These are phyloP conservation scores for Melanargia galathea DNA, from an alignment of 2,888 invertebrate genomes.

Conservation along the genomic window DNA sequence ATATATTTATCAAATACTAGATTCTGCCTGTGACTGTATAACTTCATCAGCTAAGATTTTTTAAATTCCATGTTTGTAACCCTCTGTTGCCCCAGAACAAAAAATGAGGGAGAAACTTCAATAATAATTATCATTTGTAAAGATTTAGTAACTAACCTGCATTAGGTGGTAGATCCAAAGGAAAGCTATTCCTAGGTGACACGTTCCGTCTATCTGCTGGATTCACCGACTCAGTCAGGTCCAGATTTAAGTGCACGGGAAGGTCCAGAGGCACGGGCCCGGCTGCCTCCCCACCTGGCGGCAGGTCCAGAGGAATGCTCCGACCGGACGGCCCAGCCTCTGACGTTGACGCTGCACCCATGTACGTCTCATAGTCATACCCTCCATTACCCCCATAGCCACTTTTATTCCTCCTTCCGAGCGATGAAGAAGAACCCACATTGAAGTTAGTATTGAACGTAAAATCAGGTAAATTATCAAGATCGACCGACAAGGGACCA, in stretches of 20 bases:
- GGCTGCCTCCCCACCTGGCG: slow-evolving; percentile 63
- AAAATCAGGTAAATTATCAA: slow-evolving; percentile 87
- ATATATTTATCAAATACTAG: too few species aligned
- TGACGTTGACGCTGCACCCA: slow-evolving; percentile 63
- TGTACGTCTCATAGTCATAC: slow-evolving; percentile 67
- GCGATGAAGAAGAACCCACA: slow-evolving; percentile 66
- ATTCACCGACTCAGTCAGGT: slow-evolving; percentile 77
- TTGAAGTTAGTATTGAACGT: slow-evolving; percentile 81
- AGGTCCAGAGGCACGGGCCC: slow-evolving; percentile 65
- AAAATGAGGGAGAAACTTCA: too few species aligned
- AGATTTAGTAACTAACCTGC: slow-evolving; percentile 53
- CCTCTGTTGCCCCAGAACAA: too few species aligned
- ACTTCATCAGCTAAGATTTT: too few species aligned
- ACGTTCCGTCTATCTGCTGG: slow-evolving; percentile 71
- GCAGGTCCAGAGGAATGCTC: slow-evolving; percentile 67
- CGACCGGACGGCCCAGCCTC: slow-evolving; percentile 56
- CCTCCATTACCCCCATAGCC: slow-evolving; percentile 56
- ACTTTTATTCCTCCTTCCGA: slow-evolving; percentile 64
- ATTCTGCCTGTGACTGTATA: too few species aligned
- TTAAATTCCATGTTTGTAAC: too few species aligned
- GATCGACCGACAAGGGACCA: slow-evolving; percentile 80
- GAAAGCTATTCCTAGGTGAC: slow-evolving; percentile 71
- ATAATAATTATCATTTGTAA: background rate
- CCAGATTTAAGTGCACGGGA: slow-evolving; percentile 68
- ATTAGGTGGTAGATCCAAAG: slow-evolving; percentile 74